Evolutionary conservation across 2,113 vertebrate genomes (phyloP), one percentile per base, ranked within the genome.

Genomic region (Pituophis catenifer): DNA sequence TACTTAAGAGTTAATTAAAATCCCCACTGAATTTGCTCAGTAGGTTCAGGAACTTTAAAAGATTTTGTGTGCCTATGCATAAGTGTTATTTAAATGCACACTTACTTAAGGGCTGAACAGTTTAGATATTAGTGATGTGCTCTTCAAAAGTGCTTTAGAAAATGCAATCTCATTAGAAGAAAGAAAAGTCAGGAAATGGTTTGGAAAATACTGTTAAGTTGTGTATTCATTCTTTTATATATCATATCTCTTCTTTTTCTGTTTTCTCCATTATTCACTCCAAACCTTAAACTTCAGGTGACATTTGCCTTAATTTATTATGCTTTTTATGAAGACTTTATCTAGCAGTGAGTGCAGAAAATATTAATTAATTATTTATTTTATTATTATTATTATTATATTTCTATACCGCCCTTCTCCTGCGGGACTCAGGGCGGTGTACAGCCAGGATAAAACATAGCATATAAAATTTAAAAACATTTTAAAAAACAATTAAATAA

Each of bases 1-100:
- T 94, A 21, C 95, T 93, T 96, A 95, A 93, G 95, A 96, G 94
- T 75, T 86, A 95, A 94, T 96, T 95, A 97, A 96, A 93, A 95
- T 93, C 93, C 65, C 91, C 58, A 96, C 93, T 95, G 92, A 96
- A 91, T 15, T 96, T 94, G 94, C 59, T 95, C 95, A 96, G 97
- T 93, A 86, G 93, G 91, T 88, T 91, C 48, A 85, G 48, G 55
- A 94, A 94, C 26, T 95, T 93, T 91, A 94, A 81, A 96, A 95
- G 90, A 91, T 59, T 94, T 19, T 94, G 95, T 81, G 75, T 81
- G 75, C 19, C 75, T 44, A 19, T 21, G 75, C 17, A 44, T 81
- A 44, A 11, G 8, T 85, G 50, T 86, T 88, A 91, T 94, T 89
- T 94, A 96, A 93, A 57, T 93, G 92, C 33, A 81, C 33, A 81